Evolutionary conservation across 1,140 invertebrate species (phyloP), one percentile per base, ranked within the genome.

Genomic region (Drosophila ercepeae): DNA sequence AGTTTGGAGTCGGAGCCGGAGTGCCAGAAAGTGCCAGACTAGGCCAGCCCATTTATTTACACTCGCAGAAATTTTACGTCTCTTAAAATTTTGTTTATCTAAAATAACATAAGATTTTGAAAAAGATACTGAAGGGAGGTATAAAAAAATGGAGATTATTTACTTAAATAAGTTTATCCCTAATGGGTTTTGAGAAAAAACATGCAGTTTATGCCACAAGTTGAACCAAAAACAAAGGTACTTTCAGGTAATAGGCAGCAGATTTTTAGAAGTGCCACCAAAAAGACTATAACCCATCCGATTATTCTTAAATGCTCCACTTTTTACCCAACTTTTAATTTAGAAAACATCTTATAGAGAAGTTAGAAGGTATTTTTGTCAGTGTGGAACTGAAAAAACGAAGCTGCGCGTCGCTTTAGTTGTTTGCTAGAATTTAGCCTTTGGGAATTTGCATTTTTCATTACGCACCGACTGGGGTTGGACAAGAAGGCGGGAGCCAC

Each of bases 391-490:
- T 5, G 29, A 44, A 71, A 70, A 59, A 58, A 57, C 63, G 72
- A 78, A 88, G 77, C 79, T 78, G 82, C 72, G 81, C 81, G 81
- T 81, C 76, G 81, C 68, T 86, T 84, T 84, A 81, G 81, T 88
- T 88, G 83, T 88, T 88, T 88, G 83, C 75, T 72, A 67, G 83
- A 88, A 88, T 89, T 88, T 88, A 78, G 83, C 83, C 83, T 71
- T 58, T 89, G 83, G 83, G 83, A 88, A 88, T 88, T 88, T 88
- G 83, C 83, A 88, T 88, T 88, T 88, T 88, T 88, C 83, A 88
- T 88, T 88, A 89, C 83, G 78, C 75, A 75, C 55, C 48, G 71
- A 60, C 55, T 29, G 27, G 50, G 39, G 13, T 6, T 21, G 51
- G 19, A 36, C 11, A 3, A n/a, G n/a, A 13, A 14, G 13, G 46